Evolutionary conservation across 2,113 vertebrate genomes (phyloP), one percentile per base, ranked within the genome.

Genomic region (Macquaria ambigua): DNA sequence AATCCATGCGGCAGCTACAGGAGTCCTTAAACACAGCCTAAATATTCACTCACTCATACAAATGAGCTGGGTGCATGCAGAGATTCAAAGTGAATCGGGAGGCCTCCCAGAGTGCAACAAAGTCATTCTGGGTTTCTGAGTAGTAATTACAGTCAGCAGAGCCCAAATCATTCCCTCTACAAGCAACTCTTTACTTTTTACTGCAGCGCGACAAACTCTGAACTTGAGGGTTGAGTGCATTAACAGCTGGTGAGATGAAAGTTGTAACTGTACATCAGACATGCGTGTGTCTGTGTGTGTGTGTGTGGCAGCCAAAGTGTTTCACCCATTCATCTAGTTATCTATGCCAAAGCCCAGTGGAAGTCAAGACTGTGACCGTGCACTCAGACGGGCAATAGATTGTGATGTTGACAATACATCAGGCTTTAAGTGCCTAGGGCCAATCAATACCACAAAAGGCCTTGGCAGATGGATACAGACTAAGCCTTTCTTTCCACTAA

Each of bases 391-490:
- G 58, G 75, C 79, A 79, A 79, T 85, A 71, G 73, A 87, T 80
- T 76, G 82, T 86, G 41, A 79, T 83, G 89, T 88, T 90, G 91
- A 88, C 89, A 91, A 93, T 93, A 85, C 90, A 92, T 93, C 92
- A 94, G 82, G 82, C 89, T 90, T 79, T 93, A 93, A 93, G 93
- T 93, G 93, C 88, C 84, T 8, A 1, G 55, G 81, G 83, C 82
- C 79, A 88, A 94, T 95, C 94, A 84, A 95, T 94, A 90, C 20
- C 88, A 79, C 88, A 86, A 88, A 91, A 69, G 88, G 81, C 89
- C 82, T 77, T 83, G 82, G 87, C 89, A 92, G 92, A 92, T 91
- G 88, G 93, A 89, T 84, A 92, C 85, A 88, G 86, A 87, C 86
- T 76, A 73, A 63, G 78, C 70, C 74, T 91, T 92, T 93, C 90